These are phyloP conservation scores for Eupithecia subumbrata DNA, from an alignment of 2,888 invertebrate genomes.

Conservation along the genomic window DNA sequence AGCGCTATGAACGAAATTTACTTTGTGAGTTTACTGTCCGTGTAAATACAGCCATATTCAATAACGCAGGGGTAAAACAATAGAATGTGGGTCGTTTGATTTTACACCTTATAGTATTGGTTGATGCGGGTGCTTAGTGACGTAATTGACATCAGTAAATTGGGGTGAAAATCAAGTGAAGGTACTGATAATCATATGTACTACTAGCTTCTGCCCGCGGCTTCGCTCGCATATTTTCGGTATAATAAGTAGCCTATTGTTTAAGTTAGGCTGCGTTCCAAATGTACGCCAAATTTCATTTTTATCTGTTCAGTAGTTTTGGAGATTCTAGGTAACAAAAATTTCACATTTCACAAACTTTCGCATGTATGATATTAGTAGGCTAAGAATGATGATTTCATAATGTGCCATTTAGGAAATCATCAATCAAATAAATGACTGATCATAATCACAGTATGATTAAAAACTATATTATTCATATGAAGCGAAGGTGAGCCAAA, in stretches of 20 bases:
- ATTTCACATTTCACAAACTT: no score
- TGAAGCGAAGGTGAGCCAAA: neutral
- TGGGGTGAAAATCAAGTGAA: constrained; percentile 19
- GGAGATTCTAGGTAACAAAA: no score
- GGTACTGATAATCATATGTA: neutral
- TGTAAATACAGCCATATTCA: constrained; percentile 31
- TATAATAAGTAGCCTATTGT: no score
- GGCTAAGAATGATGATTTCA: no score
- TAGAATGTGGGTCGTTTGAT: constrained; percentile 30
- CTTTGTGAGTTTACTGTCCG: constrained; percentile 11
- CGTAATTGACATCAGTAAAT: constrained; percentile 16
- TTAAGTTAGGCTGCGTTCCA: no score
- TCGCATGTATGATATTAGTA: no score
- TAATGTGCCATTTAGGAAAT: no score
- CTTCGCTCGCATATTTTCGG: no score
- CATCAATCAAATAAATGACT: neutral
- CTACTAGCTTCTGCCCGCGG: no score
- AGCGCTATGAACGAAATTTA: constrained; percentile 15
- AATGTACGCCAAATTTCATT: no score
- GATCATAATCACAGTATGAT: neutral
- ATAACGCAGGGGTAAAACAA: constrained; percentile 41
- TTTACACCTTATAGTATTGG: constrained; percentile 31
- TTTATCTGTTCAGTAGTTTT: no score
- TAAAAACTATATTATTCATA: neutral
- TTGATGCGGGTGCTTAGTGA: constrained; percentile 24